Conservation (phyloP, 2,797 vertebrate species). For the Tapirus indicus region DNA sequence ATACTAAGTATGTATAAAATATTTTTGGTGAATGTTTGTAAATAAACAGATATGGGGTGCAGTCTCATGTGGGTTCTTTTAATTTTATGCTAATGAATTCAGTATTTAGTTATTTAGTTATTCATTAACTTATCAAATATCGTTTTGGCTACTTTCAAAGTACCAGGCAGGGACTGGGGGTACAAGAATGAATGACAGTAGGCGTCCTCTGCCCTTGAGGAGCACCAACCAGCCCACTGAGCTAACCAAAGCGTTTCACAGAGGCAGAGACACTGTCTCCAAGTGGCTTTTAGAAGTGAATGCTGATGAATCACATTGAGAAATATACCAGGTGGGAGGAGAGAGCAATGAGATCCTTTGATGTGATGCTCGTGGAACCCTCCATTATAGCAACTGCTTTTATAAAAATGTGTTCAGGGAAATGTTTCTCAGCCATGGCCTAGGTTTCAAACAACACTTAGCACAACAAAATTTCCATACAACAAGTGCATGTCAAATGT, state of each 20-base stretch:
- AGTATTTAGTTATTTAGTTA: constrained; percentile 46
- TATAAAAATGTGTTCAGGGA: constrained; percentile 51
- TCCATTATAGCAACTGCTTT: background rate
- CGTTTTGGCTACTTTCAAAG: constrained; percentile 11
- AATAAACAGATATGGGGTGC: constrained; percentile 60
- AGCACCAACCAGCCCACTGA: background rate
- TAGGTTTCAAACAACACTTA: constrained; percentile 59
- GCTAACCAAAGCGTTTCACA: background rate
- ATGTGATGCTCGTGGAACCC: background rate
- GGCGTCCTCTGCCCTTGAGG: background rate
- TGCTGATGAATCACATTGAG: background rate
- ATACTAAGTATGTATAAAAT: constrained; percentile 62
- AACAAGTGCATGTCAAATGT: constrained; percentile 57
- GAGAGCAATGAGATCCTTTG: background rate
- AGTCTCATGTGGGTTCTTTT: constrained; percentile 45
- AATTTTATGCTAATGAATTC: constrained; percentile 69
- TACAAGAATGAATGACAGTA: background rate
- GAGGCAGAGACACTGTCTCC: background rate
- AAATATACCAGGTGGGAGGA: constrained; percentile 36
- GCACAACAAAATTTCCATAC: constrained; percentile 32
- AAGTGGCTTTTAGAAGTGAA: background rate
- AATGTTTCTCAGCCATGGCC: background rate
- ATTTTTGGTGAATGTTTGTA: constrained; percentile 72
- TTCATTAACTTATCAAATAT: constrained; percentile 56
- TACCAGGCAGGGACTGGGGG: background rate